These are phyloP conservation scores for Drosophila nigricruria DNA, from an alignment of 2,888 invertebrate genomes.

Conservation along the genomic window DNA sequence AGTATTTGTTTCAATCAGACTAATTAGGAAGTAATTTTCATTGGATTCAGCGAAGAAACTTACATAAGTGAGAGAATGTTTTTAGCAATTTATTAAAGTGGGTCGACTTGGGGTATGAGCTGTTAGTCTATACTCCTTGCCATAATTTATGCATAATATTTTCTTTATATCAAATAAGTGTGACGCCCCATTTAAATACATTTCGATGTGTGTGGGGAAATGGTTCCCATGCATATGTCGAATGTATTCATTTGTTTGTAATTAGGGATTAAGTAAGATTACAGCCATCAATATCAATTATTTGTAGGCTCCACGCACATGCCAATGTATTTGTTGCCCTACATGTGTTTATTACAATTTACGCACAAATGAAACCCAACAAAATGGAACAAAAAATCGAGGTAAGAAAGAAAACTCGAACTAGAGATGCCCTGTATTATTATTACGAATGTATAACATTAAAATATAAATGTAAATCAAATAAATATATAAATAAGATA, in stretches of 20 bases:
- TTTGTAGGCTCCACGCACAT: slow-evolving; percentile 54
- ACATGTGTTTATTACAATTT: slow-evolving; percentile 69
- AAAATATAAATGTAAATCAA: too few relatives aligned
- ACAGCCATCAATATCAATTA: slow-evolving; percentile 81
- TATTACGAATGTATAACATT: too few relatives aligned
- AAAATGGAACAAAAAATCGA: slow-evolving; percentile 26
- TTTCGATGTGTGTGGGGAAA: not conserved
- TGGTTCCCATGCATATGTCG: slow-evolving; percentile 44
- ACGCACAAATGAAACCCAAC: slow-evolving; percentile 53
- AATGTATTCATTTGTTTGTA: slow-evolving; percentile 76
- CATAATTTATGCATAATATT: slow-evolving; percentile 52
- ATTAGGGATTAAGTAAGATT: slow-evolving; percentile 80
- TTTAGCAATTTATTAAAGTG: slow-evolving; percentile 17
- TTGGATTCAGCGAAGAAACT: slow-evolving; percentile 4
- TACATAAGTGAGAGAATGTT: not conserved
- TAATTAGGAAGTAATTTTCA: slow-evolving; percentile 72
- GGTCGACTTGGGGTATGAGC: not conserved
- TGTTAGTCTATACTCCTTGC: not conserved
- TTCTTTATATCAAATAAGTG: slow-evolving; percentile 26
- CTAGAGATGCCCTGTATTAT: slow-evolving; percentile 13
- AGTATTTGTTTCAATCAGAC: slow-evolving; percentile 57
- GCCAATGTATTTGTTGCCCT: slow-evolving; percentile 57
- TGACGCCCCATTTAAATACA: slow-evolving; percentile 13
- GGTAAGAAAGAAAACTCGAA: not conserved
- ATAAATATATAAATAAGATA: too few relatives aligned